Conservation (phyloP, 2,888 invertebrate species). For the Liopterus haemorrhoidalis region DNA sequence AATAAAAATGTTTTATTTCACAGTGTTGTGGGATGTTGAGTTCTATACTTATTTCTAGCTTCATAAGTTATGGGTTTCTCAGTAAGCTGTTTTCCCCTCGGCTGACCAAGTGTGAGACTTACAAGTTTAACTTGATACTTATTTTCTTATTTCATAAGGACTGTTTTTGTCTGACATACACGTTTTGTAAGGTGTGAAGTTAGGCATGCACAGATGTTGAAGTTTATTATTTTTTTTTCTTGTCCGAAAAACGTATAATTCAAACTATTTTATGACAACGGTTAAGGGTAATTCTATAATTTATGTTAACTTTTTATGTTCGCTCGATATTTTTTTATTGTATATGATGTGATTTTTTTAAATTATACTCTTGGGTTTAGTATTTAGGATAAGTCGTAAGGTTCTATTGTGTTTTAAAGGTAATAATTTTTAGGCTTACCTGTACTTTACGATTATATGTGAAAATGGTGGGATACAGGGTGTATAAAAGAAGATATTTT, state of each 20-base stretch:
- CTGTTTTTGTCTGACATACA: constrained; percentile 18
- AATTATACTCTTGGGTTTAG: too few species aligned
- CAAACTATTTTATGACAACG: constrained; percentile 31
- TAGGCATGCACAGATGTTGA: constrained; percentile 30
- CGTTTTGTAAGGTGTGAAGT: constrained; percentile 34
- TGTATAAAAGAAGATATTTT: too few species aligned
- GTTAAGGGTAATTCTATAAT: constrained; percentile 32
- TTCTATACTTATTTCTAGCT: constrained; percentile 26
- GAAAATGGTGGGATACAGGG: too few species aligned
- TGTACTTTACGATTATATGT: too few species aligned
- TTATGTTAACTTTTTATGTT: constrained; percentile 31
- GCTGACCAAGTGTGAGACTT: constrained; percentile 31
- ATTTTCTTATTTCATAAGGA: constrained; percentile 18
- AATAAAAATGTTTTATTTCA: background rate
- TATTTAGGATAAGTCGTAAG: too few species aligned
- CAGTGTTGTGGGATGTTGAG: background rate
- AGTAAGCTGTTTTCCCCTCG: constrained; percentile 30
- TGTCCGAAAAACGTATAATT: constrained; percentile 26
- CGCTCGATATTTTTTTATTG: too few species aligned
- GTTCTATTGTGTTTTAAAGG: too few species aligned
- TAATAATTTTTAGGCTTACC: too few species aligned
- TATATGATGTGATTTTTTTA: too few species aligned
- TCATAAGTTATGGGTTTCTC: constrained; percentile 32
- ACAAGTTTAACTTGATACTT: constrained; percentile 25
- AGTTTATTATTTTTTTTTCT: constrained; percentile 28